Base-by-base conservation (phyloP, 2,797 vertebrate species). In the Mareca penelope region DNA sequence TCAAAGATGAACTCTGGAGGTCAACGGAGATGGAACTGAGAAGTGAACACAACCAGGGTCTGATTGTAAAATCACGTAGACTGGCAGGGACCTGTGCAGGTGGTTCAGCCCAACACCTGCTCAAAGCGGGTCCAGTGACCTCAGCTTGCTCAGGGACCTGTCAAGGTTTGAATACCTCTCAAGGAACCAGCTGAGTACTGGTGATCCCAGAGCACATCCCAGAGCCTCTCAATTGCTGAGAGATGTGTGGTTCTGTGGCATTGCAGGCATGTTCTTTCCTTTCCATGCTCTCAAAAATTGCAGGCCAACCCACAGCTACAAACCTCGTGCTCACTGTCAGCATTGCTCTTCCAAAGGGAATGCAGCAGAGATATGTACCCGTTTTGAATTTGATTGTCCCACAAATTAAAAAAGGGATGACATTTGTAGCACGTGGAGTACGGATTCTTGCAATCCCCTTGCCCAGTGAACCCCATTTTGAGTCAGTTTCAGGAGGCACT, bases 171-270 rank as follows among this genome's bases (percentile, higher is more conserved):
- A 83, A 22, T 28, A 35, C 55, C 37, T 86, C 39, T 46, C 3
- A 78, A 78, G 31, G 52, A 26, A 55, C 6, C 40, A 78, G 67
- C 14, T 0, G 0, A 22, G 31, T 35, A 28, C 29, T 39, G 31
- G 52, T 52, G 72, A 50, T 75, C 21, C 33, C 4, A 3, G 33
- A 28, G 10, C 16, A 8, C 0, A 5, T 64, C 33, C 31, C 65
- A 85, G 37, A 89, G 50, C 42, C 23, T 33, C 64, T 18, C 42
- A 26, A 16, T 33, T 71, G 37, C 72, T 83, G 57, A 92, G 76
- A 50, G 9, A 28, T 23, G 1, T 65, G 37, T 69, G 24, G 29
- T 83, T 88, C 71, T 83, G 69, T 72, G 44, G 40, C 29, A 17
- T 12, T 40, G 12, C 35, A 88, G 57, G 26, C 11, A 3, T 56